phyloP scores from a whole-genome alignment of 1,140 invertebrate genomes.

The Cherax quadricarinatus region DNA sequence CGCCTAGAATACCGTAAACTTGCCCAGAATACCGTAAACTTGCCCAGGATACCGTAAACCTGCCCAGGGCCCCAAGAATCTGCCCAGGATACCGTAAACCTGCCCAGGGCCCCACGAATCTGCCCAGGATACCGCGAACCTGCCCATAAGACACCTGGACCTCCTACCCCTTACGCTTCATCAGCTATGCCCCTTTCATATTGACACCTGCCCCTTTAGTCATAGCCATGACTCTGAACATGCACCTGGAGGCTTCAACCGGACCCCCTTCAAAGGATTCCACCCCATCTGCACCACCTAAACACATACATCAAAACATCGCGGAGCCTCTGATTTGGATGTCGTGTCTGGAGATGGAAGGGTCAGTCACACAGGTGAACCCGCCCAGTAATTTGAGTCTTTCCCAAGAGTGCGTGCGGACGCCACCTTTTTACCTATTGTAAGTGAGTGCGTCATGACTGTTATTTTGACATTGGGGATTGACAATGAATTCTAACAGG shows the following conservation, averaged over 20 bases:
- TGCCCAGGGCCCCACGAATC: neutral
- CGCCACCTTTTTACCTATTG: neutral
- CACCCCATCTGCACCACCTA: conserved; percentile 40
- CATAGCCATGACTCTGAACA: neutral
- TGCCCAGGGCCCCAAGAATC: neutral
- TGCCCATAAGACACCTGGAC: neutral
- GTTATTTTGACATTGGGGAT: conserved; percentile 11
- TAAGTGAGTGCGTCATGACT: conserved; percentile 34
- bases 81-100: neutral
- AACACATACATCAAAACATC: conserved; percentile 68
- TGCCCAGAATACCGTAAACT: neutral
- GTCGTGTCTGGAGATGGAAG: conserved; percentile 53
- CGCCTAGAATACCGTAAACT: neutral
- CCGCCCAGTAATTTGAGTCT: conserved; percentile 44
- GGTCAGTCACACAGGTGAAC: conserved; percentile 21
- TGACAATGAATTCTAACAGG: neutral
- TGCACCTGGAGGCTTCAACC: neutral
- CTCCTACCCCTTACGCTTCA: neutral
- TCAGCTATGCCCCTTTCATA: neutral
- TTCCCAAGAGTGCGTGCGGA: conserved; percentile 25
- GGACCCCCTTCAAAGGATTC: conserved; percentile 30
- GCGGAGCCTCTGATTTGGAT: conserved; percentile 67
- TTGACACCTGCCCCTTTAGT: neutral
- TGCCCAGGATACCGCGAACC: neutral
- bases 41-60: neutral